A percentile compares a stretch with the other conserved stretches of the same genome.
These are phyloP conservation scores for Rhombomys opimus DNA, from an alignment of 2,113 vertebrate species.

Conservation along the genomic window DNA sequence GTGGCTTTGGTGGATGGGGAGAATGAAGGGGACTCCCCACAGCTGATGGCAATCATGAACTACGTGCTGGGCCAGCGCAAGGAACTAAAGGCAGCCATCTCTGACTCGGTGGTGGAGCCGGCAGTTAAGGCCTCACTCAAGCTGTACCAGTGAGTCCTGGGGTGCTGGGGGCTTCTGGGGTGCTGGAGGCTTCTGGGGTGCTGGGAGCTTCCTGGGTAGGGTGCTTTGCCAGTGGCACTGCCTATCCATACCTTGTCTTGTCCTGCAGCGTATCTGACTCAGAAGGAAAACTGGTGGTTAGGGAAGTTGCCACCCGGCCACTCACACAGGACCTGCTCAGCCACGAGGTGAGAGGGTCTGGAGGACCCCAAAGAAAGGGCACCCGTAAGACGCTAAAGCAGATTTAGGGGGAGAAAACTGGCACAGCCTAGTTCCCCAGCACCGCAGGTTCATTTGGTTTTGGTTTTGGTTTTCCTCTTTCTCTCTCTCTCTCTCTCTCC, in stretches of 20 bases:
- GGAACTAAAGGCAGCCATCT: conserved; percentile 85
- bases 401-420: not conserved
- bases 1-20: conserved; percentile 91
- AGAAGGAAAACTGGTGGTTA: conserved; percentile 89
- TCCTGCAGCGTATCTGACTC: conserved; percentile 86
- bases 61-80: conserved; percentile 86
- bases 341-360: conserved; percentile 87
- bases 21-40: conserved; percentile 80
- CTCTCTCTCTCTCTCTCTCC: not conserved
- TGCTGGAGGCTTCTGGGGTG: not conserved
- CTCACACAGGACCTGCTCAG: conserved; percentile 91
- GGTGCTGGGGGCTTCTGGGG: not conserved
- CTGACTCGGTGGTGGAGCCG: conserved; percentile 89
- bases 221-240: not conserved
- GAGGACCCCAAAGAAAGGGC: too few relatives aligned
- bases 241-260: not conserved
- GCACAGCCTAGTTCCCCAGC: accelerated
- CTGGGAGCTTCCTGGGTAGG: not conserved
- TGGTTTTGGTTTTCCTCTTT: too few relatives aligned
- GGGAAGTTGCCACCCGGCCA: conserved; percentile 89
- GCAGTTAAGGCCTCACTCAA: conserved; percentile 88
- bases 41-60: conserved; percentile 89
- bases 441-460: not conserved
- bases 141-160: conserved; percentile 91
- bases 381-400: not conserved